phyloP scores from a whole-genome alignment of 2,113 vertebrate species.

The Oreochromis niloticus region DNA sequence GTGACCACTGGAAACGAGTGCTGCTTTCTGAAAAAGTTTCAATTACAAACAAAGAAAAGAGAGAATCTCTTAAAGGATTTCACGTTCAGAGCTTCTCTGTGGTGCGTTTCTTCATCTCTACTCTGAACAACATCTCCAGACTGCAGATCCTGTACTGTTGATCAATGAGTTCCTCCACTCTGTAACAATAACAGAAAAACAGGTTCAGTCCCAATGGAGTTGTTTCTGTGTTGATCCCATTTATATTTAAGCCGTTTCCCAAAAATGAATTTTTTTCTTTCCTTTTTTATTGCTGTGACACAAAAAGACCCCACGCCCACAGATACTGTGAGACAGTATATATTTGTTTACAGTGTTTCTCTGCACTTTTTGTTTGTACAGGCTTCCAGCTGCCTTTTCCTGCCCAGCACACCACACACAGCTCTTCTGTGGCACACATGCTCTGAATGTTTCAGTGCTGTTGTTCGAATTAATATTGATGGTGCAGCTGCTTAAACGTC shows the following conservation, averaged over 20 bases:
- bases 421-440: not conserved
- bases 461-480: not conserved
- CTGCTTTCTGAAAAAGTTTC: not conserved
- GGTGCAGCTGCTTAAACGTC: not conserved
- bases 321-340: not conserved
- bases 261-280: not conserved
- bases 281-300: not conserved
- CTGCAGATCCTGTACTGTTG: not conserved
- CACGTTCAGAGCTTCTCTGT: not conserved
- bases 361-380: rapidly evolving
- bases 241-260: rapidly evolving
- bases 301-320: not conserved
- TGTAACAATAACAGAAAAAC: not conserved
- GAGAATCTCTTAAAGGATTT: not conserved
- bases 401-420: rapidly evolving
- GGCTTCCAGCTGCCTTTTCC: not conserved
- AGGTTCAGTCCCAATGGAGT: not conserved
- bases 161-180: not conserved
- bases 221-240: not conserved
- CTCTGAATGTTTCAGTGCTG: not conserved
- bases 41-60: rapidly evolving
- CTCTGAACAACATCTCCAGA: not conserved
- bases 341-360: not conserved
- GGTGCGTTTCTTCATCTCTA: not conserved
- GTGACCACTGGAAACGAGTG: rapidly evolving